phyloP scores from a whole-genome alignment of 2,113 vertebrate genomes.

The Vulpes lagopus region DNA sequence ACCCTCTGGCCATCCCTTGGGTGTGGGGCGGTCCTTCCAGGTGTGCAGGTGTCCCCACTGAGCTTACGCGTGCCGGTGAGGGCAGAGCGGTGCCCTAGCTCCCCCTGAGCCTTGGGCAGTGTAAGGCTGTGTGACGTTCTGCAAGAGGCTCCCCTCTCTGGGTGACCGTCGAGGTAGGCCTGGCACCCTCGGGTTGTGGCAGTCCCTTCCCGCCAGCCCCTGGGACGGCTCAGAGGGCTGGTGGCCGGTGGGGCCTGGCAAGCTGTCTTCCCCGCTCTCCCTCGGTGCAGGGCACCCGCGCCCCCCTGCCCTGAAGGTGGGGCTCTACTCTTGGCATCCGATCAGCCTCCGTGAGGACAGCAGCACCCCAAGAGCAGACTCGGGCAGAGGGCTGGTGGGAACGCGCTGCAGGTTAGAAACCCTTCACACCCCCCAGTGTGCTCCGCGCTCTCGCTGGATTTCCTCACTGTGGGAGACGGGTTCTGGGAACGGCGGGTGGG shows the following conservation, averaged over 20 bases:
- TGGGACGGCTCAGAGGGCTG: background rate
- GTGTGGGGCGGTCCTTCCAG: background rate
- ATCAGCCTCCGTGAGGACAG: background rate
- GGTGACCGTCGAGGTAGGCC: background rate
- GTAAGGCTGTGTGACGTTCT: background rate
- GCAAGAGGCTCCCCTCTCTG: background rate
- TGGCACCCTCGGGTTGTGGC: background rate
- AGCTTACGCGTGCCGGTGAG: background rate
- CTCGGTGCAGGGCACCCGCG: background rate
- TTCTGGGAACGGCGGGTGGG: background rate
- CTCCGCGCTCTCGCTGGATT: background rate
- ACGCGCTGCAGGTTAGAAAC: background rate
- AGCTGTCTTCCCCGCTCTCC: background rate
- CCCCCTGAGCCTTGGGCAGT: background rate
- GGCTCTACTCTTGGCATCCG: background rate
- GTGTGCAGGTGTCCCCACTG: background rate
- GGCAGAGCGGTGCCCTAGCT: background rate
- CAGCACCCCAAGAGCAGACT: background rate
- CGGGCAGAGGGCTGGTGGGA: background rate
- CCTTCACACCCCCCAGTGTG: background rate
- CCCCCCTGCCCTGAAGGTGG: background rate
- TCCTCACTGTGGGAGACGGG: background rate
- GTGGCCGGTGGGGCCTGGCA: background rate
- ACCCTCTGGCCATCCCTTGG: background rate
- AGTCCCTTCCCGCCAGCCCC: background rate